Percentiles rank a stretch among this genome's conserved stretches.
Evolutionary conservation across 1,140 invertebrate genomes (phyloP).

Genomic region (Diploscapter pachys): DNA sequence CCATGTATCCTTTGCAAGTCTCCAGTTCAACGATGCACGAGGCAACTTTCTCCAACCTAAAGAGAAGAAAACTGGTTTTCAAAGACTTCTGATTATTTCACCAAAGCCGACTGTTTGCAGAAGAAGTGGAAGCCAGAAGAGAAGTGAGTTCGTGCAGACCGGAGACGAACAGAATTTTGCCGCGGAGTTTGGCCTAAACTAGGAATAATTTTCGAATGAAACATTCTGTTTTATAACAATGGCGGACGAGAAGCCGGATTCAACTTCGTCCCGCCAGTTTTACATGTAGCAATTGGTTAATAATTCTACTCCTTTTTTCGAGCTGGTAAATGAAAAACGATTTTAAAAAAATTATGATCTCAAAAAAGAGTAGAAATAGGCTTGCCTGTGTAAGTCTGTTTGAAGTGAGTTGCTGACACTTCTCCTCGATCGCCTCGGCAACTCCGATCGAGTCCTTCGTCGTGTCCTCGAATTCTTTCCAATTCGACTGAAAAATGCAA

Average conservation of each 20-base stretch:
- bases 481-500: constrained; percentile 24
- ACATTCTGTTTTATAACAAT: too few relatives aligned
- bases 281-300: too few relatives aligned
- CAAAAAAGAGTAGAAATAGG: too few relatives aligned
- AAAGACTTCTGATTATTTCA: constrained; percentile 10
- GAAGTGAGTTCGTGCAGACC: background rate
- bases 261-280: too few relatives aligned
- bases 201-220: too few relatives aligned
- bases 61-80: background rate
- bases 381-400: constrained; percentile 16
- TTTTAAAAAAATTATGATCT: too few relatives aligned
- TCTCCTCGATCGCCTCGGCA: constrained; percentile 21
- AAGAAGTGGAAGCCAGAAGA: too few relatives aligned
- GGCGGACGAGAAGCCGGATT: background rate
- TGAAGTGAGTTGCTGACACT: constrained; percentile 21
- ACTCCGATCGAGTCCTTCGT: constrained; percentile 20
- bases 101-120: background rate
- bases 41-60: constrained; percentile 25
- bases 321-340: too few relatives aligned
- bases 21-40: constrained; percentile 18
- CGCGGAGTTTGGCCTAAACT: constrained; percentile 11
- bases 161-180: constrained; percentile 9
- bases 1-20: background rate
- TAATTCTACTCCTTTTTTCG: too few relatives aligned
- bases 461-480: constrained; percentile 31